Evolutionary conservation across 2,797 vertebrate species (phyloP).

Genomic region (Furcifer pardalis): DNA sequence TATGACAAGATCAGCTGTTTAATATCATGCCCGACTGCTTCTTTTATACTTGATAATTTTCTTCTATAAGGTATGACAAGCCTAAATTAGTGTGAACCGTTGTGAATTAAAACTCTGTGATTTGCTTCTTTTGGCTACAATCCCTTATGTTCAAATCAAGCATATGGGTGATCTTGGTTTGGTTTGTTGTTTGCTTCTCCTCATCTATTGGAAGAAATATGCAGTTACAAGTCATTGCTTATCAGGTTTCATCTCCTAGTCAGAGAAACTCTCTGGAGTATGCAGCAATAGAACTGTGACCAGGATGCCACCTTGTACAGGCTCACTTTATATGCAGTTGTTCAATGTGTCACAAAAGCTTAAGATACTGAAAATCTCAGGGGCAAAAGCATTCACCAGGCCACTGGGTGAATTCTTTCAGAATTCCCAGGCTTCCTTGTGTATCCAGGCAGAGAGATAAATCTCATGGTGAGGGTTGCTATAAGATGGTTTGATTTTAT

Average conservation of each 20-base stretch:
- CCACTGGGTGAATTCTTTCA: not conserved
- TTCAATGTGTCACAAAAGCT: not conserved
- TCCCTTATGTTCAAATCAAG: constrained; percentile 49
- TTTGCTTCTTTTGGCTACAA: constrained; percentile 67
- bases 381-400: too few relatives aligned
- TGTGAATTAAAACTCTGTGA: constrained; percentile 69
- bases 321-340: not conserved
- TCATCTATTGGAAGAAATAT: constrained; percentile 47
- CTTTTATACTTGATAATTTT: constrained; percentile 68
- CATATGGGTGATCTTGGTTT: not conserved
- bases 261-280: constrained; percentile 1
- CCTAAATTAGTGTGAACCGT: constrained; percentile 70
- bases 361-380: constrained; percentile 3
- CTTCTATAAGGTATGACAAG: constrained; percentile 70
- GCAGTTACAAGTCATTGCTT: constrained; percentile 24
- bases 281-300: not conserved
- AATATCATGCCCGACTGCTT: constrained; percentile 75
- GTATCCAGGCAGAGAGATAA: not conserved
- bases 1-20: constrained; percentile 76
- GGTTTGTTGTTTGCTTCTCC: constrained; percentile 14
- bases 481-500: too few relatives aligned
- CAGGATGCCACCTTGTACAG: not conserved
- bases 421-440: not conserved
- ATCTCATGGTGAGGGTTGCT: too few relatives aligned
- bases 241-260: constrained; percentile 17